A percentile compares a stretch with the other conserved stretches of the same genome.
Conservation (phyloP, 2,113 vertebrate species). For the Procavia capensis region DNA sequence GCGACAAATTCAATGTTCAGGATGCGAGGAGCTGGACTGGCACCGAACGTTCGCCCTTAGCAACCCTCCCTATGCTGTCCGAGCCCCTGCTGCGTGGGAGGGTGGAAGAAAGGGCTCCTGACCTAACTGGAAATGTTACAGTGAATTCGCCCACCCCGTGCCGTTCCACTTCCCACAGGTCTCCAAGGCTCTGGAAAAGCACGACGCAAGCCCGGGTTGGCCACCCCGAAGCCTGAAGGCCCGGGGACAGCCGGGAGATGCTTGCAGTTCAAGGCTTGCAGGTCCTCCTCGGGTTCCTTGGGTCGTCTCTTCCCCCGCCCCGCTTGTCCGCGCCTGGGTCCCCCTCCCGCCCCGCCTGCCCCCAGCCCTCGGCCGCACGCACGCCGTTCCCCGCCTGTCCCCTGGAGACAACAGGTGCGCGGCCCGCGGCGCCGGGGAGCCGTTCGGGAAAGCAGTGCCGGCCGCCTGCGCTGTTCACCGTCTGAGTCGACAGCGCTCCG, state of each 20-base stretch:
- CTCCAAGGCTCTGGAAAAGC: not conserved
- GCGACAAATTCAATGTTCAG: fast-evolving
- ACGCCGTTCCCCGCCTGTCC: not conserved
- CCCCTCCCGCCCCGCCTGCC: not conserved
- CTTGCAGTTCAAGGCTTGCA: not conserved
- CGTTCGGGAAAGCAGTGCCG: not conserved
- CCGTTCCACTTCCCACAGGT: not conserved
- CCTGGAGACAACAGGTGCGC: not conserved
- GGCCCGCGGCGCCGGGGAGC: not conserved
- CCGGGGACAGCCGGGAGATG: not conserved
- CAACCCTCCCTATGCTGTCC: not conserved
- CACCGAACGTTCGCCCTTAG: not conserved
- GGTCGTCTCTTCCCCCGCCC: constrained; percentile 14
- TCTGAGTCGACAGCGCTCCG: fast-evolving
- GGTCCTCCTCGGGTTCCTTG: constrained; percentile 55
- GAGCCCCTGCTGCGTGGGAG: not conserved
- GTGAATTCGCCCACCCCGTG: not conserved
- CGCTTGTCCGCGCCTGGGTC: not conserved
- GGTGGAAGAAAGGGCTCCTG: not conserved
- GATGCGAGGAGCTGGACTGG: not conserved
- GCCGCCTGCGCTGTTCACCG: not conserved
- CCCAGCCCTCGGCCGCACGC: not conserved
- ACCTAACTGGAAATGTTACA: fast-evolving
- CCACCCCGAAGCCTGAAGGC: fast-evolving
- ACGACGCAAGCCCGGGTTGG: not conserved